Percentiles rank a stretch among this genome's conserved stretches.
These are phyloP conservation scores for Rapana venosa DNA, from an alignment of 2,888 invertebrate species.

Conservation along the genomic window DNA sequence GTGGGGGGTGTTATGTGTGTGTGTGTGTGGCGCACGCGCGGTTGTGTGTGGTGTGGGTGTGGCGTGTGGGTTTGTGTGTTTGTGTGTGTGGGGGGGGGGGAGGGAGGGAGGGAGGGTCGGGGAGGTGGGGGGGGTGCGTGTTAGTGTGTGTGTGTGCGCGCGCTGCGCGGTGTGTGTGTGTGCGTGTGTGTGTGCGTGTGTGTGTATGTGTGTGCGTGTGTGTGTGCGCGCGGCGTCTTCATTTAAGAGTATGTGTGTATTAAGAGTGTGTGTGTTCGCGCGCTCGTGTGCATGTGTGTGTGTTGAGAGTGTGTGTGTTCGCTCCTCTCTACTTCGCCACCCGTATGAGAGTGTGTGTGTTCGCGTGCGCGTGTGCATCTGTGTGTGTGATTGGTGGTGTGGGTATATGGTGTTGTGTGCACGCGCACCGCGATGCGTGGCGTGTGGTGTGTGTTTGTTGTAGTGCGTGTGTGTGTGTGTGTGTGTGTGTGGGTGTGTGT, in stretches of 20 bases:
- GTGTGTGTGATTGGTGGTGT: background rate
- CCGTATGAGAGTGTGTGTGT: background rate
- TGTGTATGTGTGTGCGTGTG: background rate
- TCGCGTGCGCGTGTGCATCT: background rate
- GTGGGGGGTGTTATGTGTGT: background rate
- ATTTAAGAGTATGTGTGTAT: too few relatives aligned
- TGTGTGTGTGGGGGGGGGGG: slow-evolving; percentile 22
- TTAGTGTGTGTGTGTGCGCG: too few relatives aligned
- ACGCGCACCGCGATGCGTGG: too few relatives aligned
- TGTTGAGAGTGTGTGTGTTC: too few relatives aligned
- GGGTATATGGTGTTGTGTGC: background rate
- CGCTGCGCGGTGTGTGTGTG: too few relatives aligned
- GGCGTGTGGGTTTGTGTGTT: background rate
- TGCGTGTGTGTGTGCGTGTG: background rate
- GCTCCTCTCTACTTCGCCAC: too few relatives aligned
- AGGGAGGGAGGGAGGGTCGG: too few relatives aligned
- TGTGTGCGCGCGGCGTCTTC: too few relatives aligned
- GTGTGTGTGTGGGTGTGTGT: background rate
- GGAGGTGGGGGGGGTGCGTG: too few relatives aligned
- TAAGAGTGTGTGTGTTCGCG: too few relatives aligned
- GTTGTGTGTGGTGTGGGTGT: background rate
- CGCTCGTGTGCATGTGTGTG: too few relatives aligned
- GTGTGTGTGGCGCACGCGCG: background rate
- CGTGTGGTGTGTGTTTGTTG: background rate
- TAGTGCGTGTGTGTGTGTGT: background rate